Evolutionary conservation across 2,113 vertebrate genomes (phyloP), one percentile per base, ranked within the genome.

Genomic region (Engraulis encrasicolus): DNA sequence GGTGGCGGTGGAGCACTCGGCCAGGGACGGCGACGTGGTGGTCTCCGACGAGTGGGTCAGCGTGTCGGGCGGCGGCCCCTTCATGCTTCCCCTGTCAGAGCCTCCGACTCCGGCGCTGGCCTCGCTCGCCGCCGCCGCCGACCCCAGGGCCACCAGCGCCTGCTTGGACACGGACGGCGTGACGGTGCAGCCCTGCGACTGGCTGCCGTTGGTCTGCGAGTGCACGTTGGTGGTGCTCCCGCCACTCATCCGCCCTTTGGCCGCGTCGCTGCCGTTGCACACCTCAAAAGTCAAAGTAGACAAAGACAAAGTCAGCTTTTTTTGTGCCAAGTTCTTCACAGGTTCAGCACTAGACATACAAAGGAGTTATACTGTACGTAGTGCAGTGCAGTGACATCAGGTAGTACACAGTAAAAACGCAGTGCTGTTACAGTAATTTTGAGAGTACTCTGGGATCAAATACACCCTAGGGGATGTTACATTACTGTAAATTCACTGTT

Each of bases 151-250:
- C 87, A 95, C 96, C 31, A 95, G 89, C 1, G 91, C 94, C 74
- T 97, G 97, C 91, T 99, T 99, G 83, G 97, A 99, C 81, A 90
- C 27, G 5, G 97, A 98, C 78, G 94, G 97, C 17, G 96, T 93
- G 91, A 96, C 88, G 0, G 85, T 91, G 88, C 96, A 98, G 78
- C 96, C 96, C 92, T 97, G 97, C 0, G 91, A 89, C 83, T 97
- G 97, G 31, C 96, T 95, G 90, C 98, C 97, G 0, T 99, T 99
- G 27, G 98, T 98, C 94, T 99, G 98, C 0, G 98, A 99, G 94
- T 99, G 98, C 78, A 98, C 96, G 5, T 97, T 97, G 93, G 96
- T 97, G 94, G 96, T 97, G 82, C n/a, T n/a, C n/a, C n/a, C n/a
- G n/a, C n/a, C n/a, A 97, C 96, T n/a, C 93, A 97, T 91, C 78